Conservation (phyloP, 2,113 vertebrate genomes). For the Zosterops lateralis region DNA sequence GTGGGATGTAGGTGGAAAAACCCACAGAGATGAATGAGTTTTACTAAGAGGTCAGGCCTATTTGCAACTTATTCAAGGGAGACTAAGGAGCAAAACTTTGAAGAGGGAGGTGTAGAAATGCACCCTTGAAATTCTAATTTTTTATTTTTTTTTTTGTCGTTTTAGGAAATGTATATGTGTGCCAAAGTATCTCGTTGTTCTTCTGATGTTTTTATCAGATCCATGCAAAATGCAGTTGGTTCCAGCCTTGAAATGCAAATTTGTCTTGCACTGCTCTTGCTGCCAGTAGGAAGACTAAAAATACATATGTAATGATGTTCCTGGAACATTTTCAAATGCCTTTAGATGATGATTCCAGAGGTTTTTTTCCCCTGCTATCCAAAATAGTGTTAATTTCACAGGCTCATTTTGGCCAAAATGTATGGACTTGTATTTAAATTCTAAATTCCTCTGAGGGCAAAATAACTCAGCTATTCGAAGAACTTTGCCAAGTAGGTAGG, state of each 20-base stretch:
- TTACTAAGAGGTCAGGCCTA: background rate
- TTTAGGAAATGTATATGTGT: background rate
- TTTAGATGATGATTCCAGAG: conserved; percentile 23
- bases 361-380: background rate
- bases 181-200: conserved; percentile 32
- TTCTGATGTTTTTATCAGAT: conserved; percentile 64
- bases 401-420: conserved; percentile 6
- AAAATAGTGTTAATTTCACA: conserved; percentile 40
- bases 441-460: background rate
- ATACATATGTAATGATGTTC: conserved; percentile 63
- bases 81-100: background rate
- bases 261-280: conserved; percentile 34
- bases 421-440: background rate
- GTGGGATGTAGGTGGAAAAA: background rate
- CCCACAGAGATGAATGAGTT: background rate
- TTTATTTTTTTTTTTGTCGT: background rate
- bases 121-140: background rate
- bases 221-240: conserved; percentile 21
- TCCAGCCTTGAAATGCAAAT: conserved; percentile 63
- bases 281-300: conserved; percentile 62
- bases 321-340: conserved; percentile 53
- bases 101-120: conserved; percentile 9
- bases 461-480: conserved; percentile 2
- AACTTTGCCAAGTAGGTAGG: conserved; percentile 30
- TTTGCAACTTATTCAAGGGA: background rate